These are phyloP conservation scores for Morpho deidamia DNA, from an alignment of 2,888 invertebrate species.

Conservation along the genomic window DNA sequence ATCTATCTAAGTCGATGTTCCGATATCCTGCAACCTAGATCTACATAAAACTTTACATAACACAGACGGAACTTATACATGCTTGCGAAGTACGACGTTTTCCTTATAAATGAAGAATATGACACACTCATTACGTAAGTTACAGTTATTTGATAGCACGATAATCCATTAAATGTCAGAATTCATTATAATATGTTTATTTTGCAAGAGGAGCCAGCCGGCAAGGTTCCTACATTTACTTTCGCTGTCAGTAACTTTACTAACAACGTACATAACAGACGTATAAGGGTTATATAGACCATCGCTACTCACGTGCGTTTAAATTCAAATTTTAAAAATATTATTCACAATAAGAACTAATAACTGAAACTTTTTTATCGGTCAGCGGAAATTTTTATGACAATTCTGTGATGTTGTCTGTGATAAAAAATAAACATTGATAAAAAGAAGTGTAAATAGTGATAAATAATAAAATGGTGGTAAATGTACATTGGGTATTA, in stretches of 20 bases:
- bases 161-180: constrained; percentile 11
- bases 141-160: constrained; percentile 6
- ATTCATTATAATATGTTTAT: constrained; percentile 23
- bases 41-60: too few species aligned
- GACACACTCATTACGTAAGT: constrained; percentile 3
- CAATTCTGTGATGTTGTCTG: constrained; percentile 9
- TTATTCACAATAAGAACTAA: not conserved
- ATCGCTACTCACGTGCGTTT: constrained; percentile 10
- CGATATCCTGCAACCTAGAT: too few species aligned
- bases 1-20: too few species aligned
- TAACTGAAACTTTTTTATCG: not conserved
- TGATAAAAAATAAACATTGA: constrained; percentile 3
- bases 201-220: constrained; percentile 28
- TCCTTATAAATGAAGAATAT: too few species aligned
- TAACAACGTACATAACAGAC: constrained; percentile 46
- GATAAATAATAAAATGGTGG: constrained; percentile 44
- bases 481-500: constrained; percentile 55
- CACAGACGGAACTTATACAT: too few species aligned
- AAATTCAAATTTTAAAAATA: not conserved
- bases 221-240: constrained; percentile 43
- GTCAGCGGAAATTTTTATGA: too few species aligned
- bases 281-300: constrained; percentile 27
- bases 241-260: constrained; percentile 60
- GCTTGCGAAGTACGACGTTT: not conserved
- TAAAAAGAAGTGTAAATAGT: not conserved